phyloP scores from a whole-genome alignment of 2,888 invertebrate species.

The Saturnia pavonia region DNA sequence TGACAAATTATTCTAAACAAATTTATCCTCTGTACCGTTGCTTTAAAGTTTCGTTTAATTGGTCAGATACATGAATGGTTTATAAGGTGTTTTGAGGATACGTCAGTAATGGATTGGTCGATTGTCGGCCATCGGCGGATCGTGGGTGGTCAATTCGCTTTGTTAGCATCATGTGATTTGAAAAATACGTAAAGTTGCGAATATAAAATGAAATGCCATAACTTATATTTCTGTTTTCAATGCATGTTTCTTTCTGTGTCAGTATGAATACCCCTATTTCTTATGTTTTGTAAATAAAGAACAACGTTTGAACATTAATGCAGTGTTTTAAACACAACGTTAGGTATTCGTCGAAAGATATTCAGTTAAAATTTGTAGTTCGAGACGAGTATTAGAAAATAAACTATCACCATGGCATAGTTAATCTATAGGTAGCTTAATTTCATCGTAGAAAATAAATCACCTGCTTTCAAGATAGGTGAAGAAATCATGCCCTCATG shows the following conservation, averaged over 20 bases:
- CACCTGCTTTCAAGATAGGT: no score
- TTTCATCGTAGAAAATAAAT: no score
- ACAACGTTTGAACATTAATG: neutral
- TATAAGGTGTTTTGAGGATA: conserved; percentile 38
- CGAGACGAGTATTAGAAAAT: no score
- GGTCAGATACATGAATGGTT: conserved; percentile 18
- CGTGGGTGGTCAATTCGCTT: conserved; percentile 63
- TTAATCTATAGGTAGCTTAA: no score
- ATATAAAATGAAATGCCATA: conserved; percentile 18
- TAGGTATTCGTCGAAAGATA: no score
- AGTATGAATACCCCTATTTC: neutral
- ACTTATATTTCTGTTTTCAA: conserved; percentile 13
- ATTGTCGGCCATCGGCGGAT: conserved; percentile 55
- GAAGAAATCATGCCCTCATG: no score
- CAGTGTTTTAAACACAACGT: neutral
- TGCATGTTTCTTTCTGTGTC: conserved; percentile 2
- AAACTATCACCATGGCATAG: no score
- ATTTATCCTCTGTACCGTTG: conserved; percentile 21
- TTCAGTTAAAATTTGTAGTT: no score
- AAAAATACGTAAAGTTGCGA: conserved; percentile 49
- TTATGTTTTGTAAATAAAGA: neutral
- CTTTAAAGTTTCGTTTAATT: conserved; percentile 8
- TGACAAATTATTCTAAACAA: conserved; percentile 9
- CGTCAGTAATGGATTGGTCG: conserved; percentile 65
- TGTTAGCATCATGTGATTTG: conserved; percentile 36